Conservation (phyloP, 2,797 vertebrate species). For the Mareca strepera region DNA sequence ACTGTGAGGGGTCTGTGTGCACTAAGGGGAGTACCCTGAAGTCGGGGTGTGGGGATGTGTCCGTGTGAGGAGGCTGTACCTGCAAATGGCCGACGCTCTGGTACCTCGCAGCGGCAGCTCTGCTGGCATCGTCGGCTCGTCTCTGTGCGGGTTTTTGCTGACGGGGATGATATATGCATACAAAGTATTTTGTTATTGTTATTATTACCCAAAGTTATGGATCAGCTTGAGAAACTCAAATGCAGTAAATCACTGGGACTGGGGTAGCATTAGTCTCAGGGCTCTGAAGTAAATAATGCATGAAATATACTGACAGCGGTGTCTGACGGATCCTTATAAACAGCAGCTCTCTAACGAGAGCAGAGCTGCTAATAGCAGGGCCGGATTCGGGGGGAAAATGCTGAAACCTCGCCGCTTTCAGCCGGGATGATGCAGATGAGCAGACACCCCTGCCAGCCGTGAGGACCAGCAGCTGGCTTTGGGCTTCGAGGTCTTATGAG, state of each 20-base stretch:
- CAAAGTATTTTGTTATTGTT: constrained; percentile 65
- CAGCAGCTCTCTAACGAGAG: constrained; percentile 56
- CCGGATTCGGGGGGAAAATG: not conserved
- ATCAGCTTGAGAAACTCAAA: constrained; percentile 65
- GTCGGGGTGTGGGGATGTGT: fast-evolving
- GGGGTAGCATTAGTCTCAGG: constrained; percentile 59
- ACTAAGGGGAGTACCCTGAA: not conserved
- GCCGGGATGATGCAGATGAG: not conserved
- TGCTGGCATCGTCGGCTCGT: not conserved
- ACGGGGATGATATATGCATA: constrained; percentile 46
- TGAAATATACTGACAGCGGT: constrained; percentile 66
- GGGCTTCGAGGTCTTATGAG: constrained; percentile 18
- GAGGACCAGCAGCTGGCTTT: not conserved
- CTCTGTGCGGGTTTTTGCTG: constrained; percentile 39
- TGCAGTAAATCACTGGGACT: constrained; percentile 61
- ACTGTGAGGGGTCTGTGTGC: fast-evolving
- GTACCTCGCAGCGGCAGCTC: not conserved
- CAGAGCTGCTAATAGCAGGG: constrained; percentile 36
- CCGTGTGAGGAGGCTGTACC: not conserved
- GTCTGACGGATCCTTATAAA: constrained; percentile 57
- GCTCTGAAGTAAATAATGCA: constrained; percentile 67
- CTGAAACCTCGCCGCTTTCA: not conserved
- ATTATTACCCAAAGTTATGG: constrained; percentile 69
- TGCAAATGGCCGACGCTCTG: not conserved
- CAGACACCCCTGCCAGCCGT: fast-evolving